Evolutionary conservation across 1,140 invertebrate species (phyloP), one percentile per base, ranked within the genome.

Genomic region (Colletes latitarsis): DNA sequence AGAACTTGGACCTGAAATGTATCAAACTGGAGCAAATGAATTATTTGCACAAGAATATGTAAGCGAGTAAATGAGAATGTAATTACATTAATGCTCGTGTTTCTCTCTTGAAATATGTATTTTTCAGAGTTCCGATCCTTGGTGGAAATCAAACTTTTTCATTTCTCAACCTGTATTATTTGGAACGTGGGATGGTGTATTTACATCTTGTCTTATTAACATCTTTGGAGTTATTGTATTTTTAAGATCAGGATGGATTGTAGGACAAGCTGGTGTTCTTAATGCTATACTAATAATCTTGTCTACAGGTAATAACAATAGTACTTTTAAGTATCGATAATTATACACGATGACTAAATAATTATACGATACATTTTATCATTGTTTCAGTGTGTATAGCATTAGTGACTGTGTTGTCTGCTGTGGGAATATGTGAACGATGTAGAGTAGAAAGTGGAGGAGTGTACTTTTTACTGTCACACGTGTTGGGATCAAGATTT

Each of bases 191-290:
- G 98, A 99, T 94, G 98, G 98, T 83, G 98, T 99, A 14, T 99
- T 98, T 91, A 98, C 98, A 78, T 96, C 96, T 55, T 98, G 97
- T 89, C 95, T 99, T 89, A 98, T 99, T 88, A 99, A 99, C 93
- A 98, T 99, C 49, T 98, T 99, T 94, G 98, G 98, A 88, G 98
- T 99, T 2, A 98, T 99, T 91, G 98, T 99, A 77, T 99, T 99
- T 93, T 94, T 99, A 46, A 94, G 98, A 89, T 98, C 98, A 83
- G 98, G 98, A 78, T 99, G 98, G 98, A 98, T 99, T 90, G 98
- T 99, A 6, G 98, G 96, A 49, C 97, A 99, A 94, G 98, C 98
- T 82, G 98, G 98, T 64, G 96, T 99, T 86, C 94, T 97, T 15
- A 96, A 97, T 94, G 97, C 97, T 67, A 95, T 99, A 52, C 93